Evolutionary conservation across 1,140 invertebrate genomes (phyloP).

Genomic region (Trachymyrmex septentrionalis): DNA sequence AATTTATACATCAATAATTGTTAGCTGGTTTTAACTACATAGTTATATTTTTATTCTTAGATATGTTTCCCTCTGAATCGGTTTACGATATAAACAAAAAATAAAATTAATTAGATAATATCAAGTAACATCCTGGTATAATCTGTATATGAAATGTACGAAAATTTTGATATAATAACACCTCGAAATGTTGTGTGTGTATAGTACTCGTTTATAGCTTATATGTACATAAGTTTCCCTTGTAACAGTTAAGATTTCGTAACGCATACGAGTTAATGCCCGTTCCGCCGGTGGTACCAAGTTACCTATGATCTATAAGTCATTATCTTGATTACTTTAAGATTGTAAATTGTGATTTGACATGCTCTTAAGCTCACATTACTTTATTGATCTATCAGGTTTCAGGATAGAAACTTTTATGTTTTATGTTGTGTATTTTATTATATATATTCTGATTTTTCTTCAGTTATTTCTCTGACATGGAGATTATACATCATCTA

Average conservation of each 20-base stretch:
- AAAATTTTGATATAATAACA: slow-evolving; percentile 15
- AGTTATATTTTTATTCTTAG: neutral
- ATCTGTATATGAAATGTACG: slow-evolving; percentile 1
- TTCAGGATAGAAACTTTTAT: neutral
- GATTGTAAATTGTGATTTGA: neutral
- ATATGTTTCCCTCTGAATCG: neutral
- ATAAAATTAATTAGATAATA: slow-evolving; percentile 4
- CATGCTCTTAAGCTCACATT: neutral
- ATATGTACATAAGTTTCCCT: neutral
- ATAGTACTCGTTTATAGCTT: slow-evolving; percentile 12
- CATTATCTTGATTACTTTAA: slow-evolving; percentile 9
- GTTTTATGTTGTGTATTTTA: neutral
- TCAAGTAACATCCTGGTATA: neutral
- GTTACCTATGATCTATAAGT: slow-evolving; percentile 78
- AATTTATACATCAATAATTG: neutral
- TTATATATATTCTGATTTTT: neutral
- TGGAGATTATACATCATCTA: neutral
- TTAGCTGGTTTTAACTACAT: neutral
- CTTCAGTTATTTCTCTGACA: neutral
- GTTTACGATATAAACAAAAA: neutral
- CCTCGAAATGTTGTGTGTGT: slow-evolving; percentile 24
- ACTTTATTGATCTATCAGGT: neutral
- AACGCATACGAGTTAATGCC: slow-evolving; percentile 32
- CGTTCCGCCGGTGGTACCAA: slow-evolving; percentile 80
- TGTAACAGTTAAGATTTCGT: slow-evolving; percentile 12